Percentiles rank a stretch among this genome's conserved stretches.
Evolutionary conservation across 1,140 invertebrate species (phyloP).

Genomic region (Lysiphlebus fabarum): DNA sequence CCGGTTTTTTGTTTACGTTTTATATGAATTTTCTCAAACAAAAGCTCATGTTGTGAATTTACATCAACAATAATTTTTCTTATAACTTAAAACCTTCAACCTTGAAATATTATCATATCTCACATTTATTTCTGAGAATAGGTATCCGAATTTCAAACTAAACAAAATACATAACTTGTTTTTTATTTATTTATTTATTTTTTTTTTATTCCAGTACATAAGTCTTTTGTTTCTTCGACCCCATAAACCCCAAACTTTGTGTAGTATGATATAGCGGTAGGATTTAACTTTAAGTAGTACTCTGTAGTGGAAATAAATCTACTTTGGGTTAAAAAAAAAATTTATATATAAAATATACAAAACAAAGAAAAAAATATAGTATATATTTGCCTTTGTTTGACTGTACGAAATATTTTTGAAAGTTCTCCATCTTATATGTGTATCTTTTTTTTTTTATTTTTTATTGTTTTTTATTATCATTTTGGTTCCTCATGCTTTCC

Average conservation of each 20-base stretch:
- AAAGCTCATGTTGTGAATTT: too few species aligned
- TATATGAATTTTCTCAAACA: too few species aligned
- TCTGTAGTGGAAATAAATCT: constrained; percentile 4
- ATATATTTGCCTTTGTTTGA: neutral
- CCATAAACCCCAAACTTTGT: neutral
- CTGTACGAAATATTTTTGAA: neutral
- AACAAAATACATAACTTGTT: too few species aligned
- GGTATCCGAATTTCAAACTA: too few species aligned
- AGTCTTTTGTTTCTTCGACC: neutral
- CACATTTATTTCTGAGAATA: too few species aligned
- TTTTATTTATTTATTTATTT: neutral
- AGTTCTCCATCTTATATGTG: neutral
- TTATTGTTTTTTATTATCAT: neutral
- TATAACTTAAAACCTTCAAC: too few species aligned
- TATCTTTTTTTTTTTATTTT: constrained; percentile 1
- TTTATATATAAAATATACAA: neutral
- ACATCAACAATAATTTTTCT: too few species aligned
- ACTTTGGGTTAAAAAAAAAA: neutral
- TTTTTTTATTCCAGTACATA: neutral
- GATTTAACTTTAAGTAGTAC: neutral
- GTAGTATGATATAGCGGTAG: neutral
- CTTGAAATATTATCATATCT: too few species aligned
- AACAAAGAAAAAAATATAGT: neutral
- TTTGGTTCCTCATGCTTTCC: neutral
- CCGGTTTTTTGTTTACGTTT: too few species aligned